These are phyloP conservation scores for Melanotus villosus DNA, from an alignment of 2,888 invertebrate genomes.

Conservation along the genomic window DNA sequence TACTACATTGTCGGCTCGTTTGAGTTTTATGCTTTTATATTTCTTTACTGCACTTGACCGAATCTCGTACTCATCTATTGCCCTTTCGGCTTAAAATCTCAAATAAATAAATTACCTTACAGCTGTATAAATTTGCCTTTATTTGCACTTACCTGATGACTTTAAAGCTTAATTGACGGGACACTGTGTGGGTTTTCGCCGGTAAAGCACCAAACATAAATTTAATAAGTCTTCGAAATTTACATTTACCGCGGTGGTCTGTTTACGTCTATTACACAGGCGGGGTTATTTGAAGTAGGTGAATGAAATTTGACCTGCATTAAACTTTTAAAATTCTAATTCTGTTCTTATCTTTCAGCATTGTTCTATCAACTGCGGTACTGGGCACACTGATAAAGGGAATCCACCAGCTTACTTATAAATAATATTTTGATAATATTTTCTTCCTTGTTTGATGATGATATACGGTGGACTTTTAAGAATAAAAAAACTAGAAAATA, in stretches of 20 bases:
- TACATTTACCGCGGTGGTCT: slow-evolving; percentile 16
- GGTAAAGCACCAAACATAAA: slow-evolving; percentile 13
- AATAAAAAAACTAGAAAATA: no score
- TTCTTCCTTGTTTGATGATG: no score
- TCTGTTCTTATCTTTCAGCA: no score
- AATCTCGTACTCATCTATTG: background rate
- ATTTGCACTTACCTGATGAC: slow-evolving; percentile 23
- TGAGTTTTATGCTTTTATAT: slow-evolving; percentile 45
- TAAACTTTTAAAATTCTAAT: no score
- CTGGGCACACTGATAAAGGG: no score
- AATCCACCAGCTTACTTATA: no score
- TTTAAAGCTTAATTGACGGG: slow-evolving; percentile 18
- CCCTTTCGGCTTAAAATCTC: slow-evolving; percentile 6
- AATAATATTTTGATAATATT: no score
- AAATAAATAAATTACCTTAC: slow-evolving; percentile 25
- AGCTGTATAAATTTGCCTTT: slow-evolving; percentile 20
- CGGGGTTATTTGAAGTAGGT: no score
- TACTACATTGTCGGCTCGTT: slow-evolving; percentile 50
- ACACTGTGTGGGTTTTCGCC: slow-evolving; percentile 3
- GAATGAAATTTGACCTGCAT: no score
- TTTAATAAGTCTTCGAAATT: slow-evolving; percentile 28
- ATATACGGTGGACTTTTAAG: no score
- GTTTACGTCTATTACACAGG: slow-evolving; percentile 3
- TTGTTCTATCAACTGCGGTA: no score
- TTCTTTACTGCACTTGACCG: slow-evolving; percentile 38